Evolutionary conservation across 1,140 invertebrate genomes (phyloP).

Genomic region (Vanessa tameamea): DNA sequence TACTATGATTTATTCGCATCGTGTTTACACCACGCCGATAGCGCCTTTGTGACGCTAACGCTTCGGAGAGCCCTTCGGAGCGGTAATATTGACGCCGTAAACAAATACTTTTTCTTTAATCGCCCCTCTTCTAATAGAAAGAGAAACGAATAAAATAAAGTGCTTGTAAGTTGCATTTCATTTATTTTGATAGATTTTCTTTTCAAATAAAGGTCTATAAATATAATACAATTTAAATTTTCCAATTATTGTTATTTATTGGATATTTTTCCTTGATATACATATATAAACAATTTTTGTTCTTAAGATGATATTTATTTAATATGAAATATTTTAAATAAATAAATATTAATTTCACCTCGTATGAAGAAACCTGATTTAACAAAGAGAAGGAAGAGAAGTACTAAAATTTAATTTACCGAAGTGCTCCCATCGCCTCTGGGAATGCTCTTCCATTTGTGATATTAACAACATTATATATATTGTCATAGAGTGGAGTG

Average conservation of each 20-base stretch:
- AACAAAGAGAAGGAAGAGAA: background rate
- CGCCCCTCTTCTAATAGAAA: slow-evolving; percentile 40
- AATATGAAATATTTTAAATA: background rate
- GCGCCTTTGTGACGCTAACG: slow-evolving; percentile 56
- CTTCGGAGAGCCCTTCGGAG: slow-evolving; percentile 44
- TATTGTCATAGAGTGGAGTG: slow-evolving; percentile 83
- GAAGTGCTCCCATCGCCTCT: slow-evolving; percentile 24
- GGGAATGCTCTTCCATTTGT: slow-evolving; percentile 17
- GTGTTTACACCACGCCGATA: slow-evolving; percentile 58
- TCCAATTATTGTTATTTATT: background rate
- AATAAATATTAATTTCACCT: background rate
- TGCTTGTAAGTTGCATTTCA: no score
- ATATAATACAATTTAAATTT: background rate
- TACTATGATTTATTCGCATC: slow-evolving; percentile 43
- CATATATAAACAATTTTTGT: no score
- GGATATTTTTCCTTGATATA: no score
- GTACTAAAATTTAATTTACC: slow-evolving; percentile 21
- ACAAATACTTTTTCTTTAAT: slow-evolving; percentile 60
- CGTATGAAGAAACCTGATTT: background rate
- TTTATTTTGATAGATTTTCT: no score
- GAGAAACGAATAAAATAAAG: slow-evolving; percentile 30
- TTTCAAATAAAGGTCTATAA: no score
- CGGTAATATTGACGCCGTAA: slow-evolving; percentile 51
- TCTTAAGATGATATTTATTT: background rate
- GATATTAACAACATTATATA: slow-evolving; percentile 24